Evolutionary conservation across 2,113 vertebrate species (phyloP).

Genomic region (Pholis gunnellus): DNA sequence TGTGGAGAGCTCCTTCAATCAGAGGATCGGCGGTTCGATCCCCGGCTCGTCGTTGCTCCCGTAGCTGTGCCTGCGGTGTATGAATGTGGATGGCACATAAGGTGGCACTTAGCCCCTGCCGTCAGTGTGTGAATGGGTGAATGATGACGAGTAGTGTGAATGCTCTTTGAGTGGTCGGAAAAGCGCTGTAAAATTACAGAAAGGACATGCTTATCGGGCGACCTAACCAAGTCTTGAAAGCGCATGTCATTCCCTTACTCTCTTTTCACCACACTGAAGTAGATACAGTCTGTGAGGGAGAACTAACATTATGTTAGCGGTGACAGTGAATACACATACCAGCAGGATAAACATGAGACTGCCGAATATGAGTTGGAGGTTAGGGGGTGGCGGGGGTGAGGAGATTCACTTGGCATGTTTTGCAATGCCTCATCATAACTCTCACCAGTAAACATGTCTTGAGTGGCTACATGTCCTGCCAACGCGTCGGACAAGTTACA

Average conservation of each 20-base stretch:
- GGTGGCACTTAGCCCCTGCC: too few species aligned
- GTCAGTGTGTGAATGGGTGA: too few species aligned
- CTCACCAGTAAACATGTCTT: constrained; percentile 67
- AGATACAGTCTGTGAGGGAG: neutral
- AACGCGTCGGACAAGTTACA: constrained; percentile 47
- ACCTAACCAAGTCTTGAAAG: neutral
- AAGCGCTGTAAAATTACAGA: neutral
- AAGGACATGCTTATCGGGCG: neutral
- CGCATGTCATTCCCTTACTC: neutral
- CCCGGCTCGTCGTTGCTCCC: too few species aligned
- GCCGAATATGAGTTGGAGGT: neutral
- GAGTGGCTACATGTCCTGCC: constrained; percentile 24
- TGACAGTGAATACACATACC: constrained; percentile 31
- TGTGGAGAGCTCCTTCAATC: too few species aligned
- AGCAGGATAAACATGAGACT: constrained; percentile 13
- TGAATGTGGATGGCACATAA: too few species aligned
- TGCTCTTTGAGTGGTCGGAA: too few species aligned
- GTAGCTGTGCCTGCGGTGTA: neutral
- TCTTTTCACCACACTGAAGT: neutral
- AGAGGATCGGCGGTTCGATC: too few species aligned
- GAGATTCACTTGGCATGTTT: constrained; percentile 22
- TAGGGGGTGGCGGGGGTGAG: neutral
- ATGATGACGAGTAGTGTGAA: too few species aligned
- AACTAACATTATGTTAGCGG: constrained; percentile 42
- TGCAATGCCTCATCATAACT: constrained; percentile 34